Base-by-base conservation (phyloP, 2,888 invertebrate genomes). In the Aphidoletes aphidimyza region DNA sequence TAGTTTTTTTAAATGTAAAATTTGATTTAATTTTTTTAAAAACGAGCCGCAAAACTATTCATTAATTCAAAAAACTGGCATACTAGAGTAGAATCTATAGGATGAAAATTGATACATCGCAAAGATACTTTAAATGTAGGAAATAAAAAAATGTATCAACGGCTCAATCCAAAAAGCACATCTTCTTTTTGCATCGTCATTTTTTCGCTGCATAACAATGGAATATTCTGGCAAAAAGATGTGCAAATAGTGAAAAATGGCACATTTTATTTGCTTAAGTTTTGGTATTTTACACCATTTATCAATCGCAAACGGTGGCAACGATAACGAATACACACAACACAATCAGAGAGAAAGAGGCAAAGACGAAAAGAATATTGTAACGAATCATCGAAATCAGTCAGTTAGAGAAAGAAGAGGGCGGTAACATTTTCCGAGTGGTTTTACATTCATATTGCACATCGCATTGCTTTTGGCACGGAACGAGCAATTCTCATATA, bases 301-400 rank as follows among this genome's bases (percentile, higher is more conserved):
- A 54, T 54, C 17, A 22, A 37, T 37, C 11, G 81, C 37, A 26
- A 59, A 26, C 22, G 22, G 30, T 26, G 30, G 22, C 22, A 14
- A 59, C 14, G 37, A 37, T n/a, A 8, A 37, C n/a, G 37, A 37
- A 3, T 5, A 59, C 81, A 22, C n/a, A 22, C 22, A 11, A 54
- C n/a, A 54, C n/a, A 22, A 54, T 6, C 22, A 17, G 22, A 37
- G 0, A 37, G 37, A 8, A 36, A 81, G 8, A 36, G 37, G 17
- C n/a, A 37, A 81, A 26, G 5, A 22, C 59, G 30, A 6, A 59
- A 26, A 1, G 36, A 2, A 1, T 78, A 37, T 37, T 81, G 81
- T 81, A 81, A 81, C 81, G 81, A 81, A 81, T 81, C 81, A n/a
- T 81, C 81, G n/a, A 81, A 81, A 81, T 36, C 81, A 47, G 81